A percentile compares a stretch with the other conserved stretches of the same genome.
Conservation (phyloP, 2,113 vertebrate genomes). For the Thalassoma bifasciatum region DNA sequence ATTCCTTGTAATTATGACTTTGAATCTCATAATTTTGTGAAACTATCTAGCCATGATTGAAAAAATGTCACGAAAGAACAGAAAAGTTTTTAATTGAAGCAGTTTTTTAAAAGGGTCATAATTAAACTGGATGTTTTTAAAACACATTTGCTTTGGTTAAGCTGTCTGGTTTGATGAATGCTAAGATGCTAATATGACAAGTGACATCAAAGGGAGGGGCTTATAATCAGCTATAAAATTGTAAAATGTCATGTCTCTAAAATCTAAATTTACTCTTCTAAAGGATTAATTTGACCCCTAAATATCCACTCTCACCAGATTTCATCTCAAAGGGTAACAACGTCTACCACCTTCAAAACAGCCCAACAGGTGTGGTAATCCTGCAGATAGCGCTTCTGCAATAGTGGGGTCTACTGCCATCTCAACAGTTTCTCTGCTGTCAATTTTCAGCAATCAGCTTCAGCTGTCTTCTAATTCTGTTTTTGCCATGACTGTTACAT, state of each 20-base stretch:
- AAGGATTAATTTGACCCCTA: too few relatives aligned
- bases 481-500: neutral
- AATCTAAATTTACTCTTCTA: too few relatives aligned
- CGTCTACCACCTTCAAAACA: too few relatives aligned
- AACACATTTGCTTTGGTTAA: neutral
- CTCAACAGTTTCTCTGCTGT: too few relatives aligned
- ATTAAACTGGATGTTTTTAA: slow-evolving; percentile 14
- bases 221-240: too few relatives aligned
- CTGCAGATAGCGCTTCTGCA: too few relatives aligned
- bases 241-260: too few relatives aligned
- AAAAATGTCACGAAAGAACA: neutral
- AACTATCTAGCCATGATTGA: neutral
- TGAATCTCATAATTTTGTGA: slow-evolving; percentile 25
- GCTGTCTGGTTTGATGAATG: slow-evolving; percentile 2
- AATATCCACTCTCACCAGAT: too few relatives aligned
- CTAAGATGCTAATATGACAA: neutral
- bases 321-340: too few relatives aligned
- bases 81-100: neutral
- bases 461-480: neutral
- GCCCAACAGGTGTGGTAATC: too few relatives aligned
- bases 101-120: slow-evolving; percentile 6
- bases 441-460: slow-evolving; percentile 3
- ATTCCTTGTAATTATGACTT: slow-evolving; percentile 11
- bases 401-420: too few relatives aligned
- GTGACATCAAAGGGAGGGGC: neutral